Base-by-base conservation (phyloP, 92 coral and sea anemone species). In the Paragorgia papillata region DNA sequence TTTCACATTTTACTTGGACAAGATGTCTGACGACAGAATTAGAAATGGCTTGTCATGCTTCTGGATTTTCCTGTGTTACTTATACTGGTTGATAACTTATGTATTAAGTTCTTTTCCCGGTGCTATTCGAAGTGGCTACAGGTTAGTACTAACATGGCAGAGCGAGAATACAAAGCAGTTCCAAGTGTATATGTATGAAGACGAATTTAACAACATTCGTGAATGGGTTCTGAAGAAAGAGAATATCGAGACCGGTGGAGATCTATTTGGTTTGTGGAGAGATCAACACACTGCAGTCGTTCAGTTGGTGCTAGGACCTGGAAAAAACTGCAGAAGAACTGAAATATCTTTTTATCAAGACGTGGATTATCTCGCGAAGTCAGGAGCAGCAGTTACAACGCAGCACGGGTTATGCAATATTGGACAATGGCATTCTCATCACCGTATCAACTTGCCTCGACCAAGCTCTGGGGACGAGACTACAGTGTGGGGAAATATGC, bases 371-470 rank as follows among this genome's bases (percentile, higher is more conserved):
- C 87, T 90, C 22, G 82, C 74, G 24, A 59, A 62, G 2, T 84
- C 83, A 2, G 91, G 92, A 26, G 56, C 76, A 40, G 48, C 70
- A 21, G 53, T 92, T 66, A 89, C 97, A 2, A 46, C 57, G 8
- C 39, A 53, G 7, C 90, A 92, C 63, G 95, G 96, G 22, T 69
- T 92, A 51, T 92, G 97, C 29, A 91, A 89, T 67, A 89, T 92
- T 32, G 97, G 97, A 17, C 92, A 92, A 77, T 92, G 97, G 97
- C 97, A 92, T 69, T 92, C 97, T 6, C 97, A 92, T 59, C 97
- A 92, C 65, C 87, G 75, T 34, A 90, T 80, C 12, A 87, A 79
- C 17, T 59, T 92, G 75, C 80, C 89, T 9, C 70, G 82, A 30
- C 97, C 97, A 43, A 92, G 97, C 21, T 81, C 88, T 9, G 97